Conservation (phyloP, 2,113 vertebrate genomes). For the Ursus arctos region DNA sequence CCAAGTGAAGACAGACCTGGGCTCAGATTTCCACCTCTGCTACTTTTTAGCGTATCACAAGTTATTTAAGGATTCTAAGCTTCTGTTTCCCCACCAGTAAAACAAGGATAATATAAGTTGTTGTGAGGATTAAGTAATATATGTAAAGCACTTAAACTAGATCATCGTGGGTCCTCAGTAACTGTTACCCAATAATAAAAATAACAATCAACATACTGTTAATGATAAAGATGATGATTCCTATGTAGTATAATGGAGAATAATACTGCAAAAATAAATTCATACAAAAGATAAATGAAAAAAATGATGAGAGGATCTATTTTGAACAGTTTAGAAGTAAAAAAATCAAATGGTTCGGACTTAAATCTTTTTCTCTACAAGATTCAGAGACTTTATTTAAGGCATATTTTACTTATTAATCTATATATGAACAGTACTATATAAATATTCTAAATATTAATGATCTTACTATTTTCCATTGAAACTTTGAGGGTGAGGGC, state of each 20-base stretch:
- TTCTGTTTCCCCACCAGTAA: background rate
- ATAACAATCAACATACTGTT: background rate
- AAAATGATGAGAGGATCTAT: background rate
- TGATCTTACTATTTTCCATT: background rate
- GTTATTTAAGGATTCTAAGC: background rate
- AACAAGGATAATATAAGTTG: background rate
- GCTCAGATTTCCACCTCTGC: background rate
- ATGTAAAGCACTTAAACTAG: background rate
- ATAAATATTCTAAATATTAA: background rate
- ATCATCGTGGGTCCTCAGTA: background rate
- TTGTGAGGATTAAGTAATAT: background rate
- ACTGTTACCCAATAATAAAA: background rate
- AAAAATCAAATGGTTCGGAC: background rate
- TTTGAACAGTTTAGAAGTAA: slow-evolving; percentile 16
- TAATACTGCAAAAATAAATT: background rate
- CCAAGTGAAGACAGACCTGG: background rate
- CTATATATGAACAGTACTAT: background rate
- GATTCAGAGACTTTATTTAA: background rate
- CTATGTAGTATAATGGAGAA: background rate
- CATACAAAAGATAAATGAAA: background rate
- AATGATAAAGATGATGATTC: slow-evolving; percentile 6
- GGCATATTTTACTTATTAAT: background rate
- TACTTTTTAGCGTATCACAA: background rate
- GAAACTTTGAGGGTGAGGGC: background rate
- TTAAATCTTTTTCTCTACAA: background rate